Evolutionary conservation across 1,140 invertebrate species (phyloP), one percentile per base, ranked within the genome.

Genomic region (Oreohelix idahoensis): DNA sequence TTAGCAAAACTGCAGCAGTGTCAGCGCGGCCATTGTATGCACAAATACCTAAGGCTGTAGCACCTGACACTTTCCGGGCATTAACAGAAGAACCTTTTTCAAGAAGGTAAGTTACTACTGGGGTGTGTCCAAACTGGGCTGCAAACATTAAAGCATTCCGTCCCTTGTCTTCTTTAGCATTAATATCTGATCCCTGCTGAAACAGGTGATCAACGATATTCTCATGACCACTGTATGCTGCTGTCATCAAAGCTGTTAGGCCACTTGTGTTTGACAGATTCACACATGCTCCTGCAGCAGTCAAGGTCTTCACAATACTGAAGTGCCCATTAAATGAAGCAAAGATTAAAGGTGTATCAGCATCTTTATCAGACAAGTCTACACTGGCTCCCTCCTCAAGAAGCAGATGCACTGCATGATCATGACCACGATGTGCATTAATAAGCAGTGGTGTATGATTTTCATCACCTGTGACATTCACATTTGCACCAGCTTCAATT

Each of bases 91-190:
- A 53, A 26, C 23, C 78, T n/a, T 75, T 71, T 5, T 45, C 53
- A 0, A 39, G 36, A 38, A 85, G 66, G 17, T 35, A 29, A 8
- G 63, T 42, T 10, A 77, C 79, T 15, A 81, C 75, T 45, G 73
- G 45, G 2, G 79, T 81, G n/a, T 80, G 63, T 38, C 58, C 51
- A 39, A 66, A 66, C 23, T 84, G 84, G 23, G 84, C 73, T 38
- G 84, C 84, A 23, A 85, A 58, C 84, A 85, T 83, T n/a, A 85
- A 73, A 10, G 84, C 84, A 29, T 81, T 85, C 74, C 81, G 76
- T 23, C 84, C 84, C 58, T 83, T 82, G 42, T 66, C 69, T 38
- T 85, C 84, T 39, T 36, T 29, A 51, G 78, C 78, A 15, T 15
- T 76, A 32, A 70, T 11, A 38, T 85, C 73, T 5, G 84, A 76